Evolutionary conservation across 2,888 invertebrate species (phyloP).

Genomic region (Dendrolimus pini): DNA sequence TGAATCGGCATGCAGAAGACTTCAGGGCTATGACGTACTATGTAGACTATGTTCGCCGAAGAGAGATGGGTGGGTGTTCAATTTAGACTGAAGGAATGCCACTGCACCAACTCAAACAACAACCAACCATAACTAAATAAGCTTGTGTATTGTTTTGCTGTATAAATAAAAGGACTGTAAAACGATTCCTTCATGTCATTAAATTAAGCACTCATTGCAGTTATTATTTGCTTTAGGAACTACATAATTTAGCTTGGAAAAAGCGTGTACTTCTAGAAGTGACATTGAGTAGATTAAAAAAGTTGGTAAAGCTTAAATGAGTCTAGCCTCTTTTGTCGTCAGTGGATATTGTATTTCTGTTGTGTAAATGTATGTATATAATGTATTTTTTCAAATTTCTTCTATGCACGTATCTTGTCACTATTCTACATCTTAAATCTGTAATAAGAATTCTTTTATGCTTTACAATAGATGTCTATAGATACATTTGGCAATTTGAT

Average conservation of each 20-base stretch:
- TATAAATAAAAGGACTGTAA: constrained; percentile 29
- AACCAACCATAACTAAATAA: not conserved
- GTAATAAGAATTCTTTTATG: not conserved
- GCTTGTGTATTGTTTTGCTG: constrained; percentile 26
- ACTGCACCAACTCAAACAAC: constrained; percentile 27
- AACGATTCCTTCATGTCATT: constrained; percentile 59
- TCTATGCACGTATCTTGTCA: constrained; percentile 16
- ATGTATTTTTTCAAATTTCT: constrained; percentile 4
- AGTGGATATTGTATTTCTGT: constrained; percentile 13
- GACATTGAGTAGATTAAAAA: not conserved
- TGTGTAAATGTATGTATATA: constrained; percentile 2
- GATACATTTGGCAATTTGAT: too few species aligned
- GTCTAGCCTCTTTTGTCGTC: constrained; percentile 8
- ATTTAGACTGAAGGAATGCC: constrained; percentile 63
- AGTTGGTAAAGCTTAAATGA: constrained; percentile 4
- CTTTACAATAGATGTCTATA: not conserved
- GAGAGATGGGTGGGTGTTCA: constrained; percentile 75
- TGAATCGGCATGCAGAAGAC: constrained; percentile 64
- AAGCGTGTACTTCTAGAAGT: constrained; percentile 13
- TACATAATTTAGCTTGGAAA: not conserved
- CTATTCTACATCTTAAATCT: constrained; percentile 5
- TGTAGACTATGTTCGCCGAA: constrained; percentile 72
- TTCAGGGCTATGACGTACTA: constrained; percentile 68
- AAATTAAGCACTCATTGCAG: constrained; percentile 66
- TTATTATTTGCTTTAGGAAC: constrained; percentile 41